phyloP scores from a whole-genome alignment of 2,113 vertebrate species.

The Formicarius rufipectus region DNA sequence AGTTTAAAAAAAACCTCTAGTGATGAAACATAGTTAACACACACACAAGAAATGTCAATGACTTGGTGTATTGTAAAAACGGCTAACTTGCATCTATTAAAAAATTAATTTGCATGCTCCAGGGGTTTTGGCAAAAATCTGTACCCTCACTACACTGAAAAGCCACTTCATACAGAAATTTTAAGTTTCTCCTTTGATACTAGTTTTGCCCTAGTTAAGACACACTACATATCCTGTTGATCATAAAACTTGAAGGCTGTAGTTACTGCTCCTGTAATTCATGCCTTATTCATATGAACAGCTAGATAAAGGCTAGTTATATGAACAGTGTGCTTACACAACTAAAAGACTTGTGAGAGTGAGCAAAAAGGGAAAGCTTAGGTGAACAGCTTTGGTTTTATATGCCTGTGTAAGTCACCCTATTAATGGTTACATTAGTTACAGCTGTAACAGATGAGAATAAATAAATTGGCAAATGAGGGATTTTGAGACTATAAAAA shows the following conservation, averaged over 20 bases:
- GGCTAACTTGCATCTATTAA: background rate
- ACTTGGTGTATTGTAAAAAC: background rate
- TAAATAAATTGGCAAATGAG: background rate
- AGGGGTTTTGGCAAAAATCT: background rate
- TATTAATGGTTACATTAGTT: background rate
- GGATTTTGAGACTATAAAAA: background rate
- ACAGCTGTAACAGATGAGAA: background rate
- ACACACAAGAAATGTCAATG: background rate
- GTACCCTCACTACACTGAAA: background rate
- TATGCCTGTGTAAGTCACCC: background rate
- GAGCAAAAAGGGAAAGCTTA: background rate
- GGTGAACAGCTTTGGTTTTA: constrained; percentile 1
- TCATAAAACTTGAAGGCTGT: background rate
- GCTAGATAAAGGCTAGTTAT: background rate
- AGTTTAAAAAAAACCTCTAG: background rate
- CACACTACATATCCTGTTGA: background rate
- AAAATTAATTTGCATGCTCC: background rate
- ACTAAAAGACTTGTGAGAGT: background rate
- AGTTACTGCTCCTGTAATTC: background rate
- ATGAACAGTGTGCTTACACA: background rate
- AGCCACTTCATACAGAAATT: background rate
- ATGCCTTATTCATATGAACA: background rate
- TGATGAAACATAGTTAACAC: background rate
- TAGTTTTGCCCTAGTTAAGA: background rate
- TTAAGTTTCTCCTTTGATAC: background rate